phyloP scores from a whole-genome alignment of 2,888 invertebrate species.

The Sceliomorpha sp. region DNA sequence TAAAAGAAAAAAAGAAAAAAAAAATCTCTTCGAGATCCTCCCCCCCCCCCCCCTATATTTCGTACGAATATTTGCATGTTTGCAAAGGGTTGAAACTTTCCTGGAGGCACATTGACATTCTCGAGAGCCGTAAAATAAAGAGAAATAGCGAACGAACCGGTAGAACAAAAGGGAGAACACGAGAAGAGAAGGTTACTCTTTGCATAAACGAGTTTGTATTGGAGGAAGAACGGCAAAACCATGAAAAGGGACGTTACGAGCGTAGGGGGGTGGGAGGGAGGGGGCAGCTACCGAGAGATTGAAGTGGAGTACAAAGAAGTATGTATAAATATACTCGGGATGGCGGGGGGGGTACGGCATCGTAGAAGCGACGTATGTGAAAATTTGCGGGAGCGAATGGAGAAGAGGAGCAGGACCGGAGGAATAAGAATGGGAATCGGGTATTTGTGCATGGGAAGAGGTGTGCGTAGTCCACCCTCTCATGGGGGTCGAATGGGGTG shows the following conservation, averaged over 20 bases:
- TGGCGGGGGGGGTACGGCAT: constrained; percentile 23
- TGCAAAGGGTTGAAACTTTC: no score
- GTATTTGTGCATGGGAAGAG: constrained; percentile 61
- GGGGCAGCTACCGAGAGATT: constrained; percentile 16
- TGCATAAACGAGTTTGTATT: background rate
- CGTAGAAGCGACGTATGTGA: constrained; percentile 21
- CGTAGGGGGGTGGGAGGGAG: constrained; percentile 53
- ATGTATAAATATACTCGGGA: constrained; percentile 26
- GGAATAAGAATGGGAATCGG: constrained; percentile 63
- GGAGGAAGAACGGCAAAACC: constrained; percentile 4
- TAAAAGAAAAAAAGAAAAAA: no score
- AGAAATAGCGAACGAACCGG: no score
- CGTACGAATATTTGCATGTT: no score
- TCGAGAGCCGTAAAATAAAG: no score
- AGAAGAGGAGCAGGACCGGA: no score
- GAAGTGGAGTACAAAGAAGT: constrained; percentile 10
- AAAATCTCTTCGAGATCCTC: no score
- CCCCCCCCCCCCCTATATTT: no score
- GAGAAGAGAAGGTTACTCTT: background rate
- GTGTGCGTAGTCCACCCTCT: constrained; percentile 51
- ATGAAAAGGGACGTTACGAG: constrained; percentile 32
- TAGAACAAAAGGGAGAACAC: no score
- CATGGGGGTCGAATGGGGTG: constrained; percentile 68
- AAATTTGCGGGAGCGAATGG: constrained; percentile 5
- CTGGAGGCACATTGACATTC: no score